phyloP scores from a whole-genome alignment of 2,113 vertebrate species.

The Microtus richardsoni region DNA sequence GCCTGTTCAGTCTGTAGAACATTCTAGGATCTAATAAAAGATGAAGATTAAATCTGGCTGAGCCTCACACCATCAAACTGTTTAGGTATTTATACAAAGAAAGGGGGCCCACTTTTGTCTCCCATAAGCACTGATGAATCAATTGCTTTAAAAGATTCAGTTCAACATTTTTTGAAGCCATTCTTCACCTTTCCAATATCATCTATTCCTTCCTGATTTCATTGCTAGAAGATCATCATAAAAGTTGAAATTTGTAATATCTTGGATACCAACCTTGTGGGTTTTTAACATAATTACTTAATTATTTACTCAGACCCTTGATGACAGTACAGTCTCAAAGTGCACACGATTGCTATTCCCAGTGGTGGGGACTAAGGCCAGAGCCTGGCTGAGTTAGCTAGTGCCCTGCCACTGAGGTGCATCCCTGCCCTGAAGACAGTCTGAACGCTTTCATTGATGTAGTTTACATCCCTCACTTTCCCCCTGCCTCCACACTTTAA shows the following conservation, averaged over 20 bases:
- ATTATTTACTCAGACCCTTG: conserved; percentile 6
- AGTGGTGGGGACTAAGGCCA: not conserved
- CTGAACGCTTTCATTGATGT: conserved; percentile 37
- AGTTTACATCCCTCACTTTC: not conserved
- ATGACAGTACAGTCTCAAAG: conserved; percentile 46
- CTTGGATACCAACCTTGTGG: conserved; percentile 21
- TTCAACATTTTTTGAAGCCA: conserved; percentile 48
- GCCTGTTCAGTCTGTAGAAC: conserved; percentile 73
- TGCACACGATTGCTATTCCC: not conserved
- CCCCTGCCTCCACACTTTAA: not conserved
- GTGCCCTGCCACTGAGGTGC: not conserved
- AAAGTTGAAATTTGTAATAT: conserved; percentile 47
- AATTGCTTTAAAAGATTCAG: conserved; percentile 56
- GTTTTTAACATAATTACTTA: conserved; percentile 30
- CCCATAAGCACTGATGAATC: conserved; percentile 59
- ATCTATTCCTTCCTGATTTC: not conserved
- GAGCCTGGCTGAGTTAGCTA: too few species aligned
- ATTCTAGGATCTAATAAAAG: conserved; percentile 78
- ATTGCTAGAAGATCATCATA: conserved; percentile 29
- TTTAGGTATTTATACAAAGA: conserved; percentile 77
- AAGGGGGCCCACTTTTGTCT: conserved; percentile 46
- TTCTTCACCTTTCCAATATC: conserved; percentile 3
- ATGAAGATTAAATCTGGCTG: conserved; percentile 76
- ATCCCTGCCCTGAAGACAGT: not conserved
- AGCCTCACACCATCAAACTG: conserved; percentile 72